Conservation (phyloP, 2,113 vertebrate species). For the Phasianus colchicus region DNA sequence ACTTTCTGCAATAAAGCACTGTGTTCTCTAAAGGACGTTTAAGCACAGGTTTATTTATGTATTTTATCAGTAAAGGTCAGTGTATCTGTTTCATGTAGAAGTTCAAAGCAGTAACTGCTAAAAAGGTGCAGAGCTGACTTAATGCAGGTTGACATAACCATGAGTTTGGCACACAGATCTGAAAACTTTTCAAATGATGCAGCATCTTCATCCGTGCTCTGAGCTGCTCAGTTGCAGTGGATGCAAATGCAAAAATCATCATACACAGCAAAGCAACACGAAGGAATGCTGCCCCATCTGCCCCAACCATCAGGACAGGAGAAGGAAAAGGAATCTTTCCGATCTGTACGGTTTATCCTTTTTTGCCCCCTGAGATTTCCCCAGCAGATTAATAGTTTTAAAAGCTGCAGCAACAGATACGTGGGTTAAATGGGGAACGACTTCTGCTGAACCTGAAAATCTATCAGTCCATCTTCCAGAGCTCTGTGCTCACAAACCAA, state of each 20-base stretch:
- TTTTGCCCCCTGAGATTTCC: background rate
- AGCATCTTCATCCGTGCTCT: background rate
- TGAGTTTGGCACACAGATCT: rapidly evolving
- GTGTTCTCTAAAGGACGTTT: background rate
- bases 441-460: background rate
- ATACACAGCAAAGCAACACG: background rate
- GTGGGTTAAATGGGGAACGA: background rate
- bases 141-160: background rate
- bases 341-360: background rate
- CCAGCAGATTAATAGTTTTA: background rate
- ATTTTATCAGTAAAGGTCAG: background rate
- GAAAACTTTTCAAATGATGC: background rate
- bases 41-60: background rate
- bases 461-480: background rate
- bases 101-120: background rate
- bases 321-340: background rate
- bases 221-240: background rate
- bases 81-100: background rate
- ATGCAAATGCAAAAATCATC: background rate
- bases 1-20: background rate
- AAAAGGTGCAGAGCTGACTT: background rate
- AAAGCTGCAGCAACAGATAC: background rate
- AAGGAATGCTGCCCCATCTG: background rate
- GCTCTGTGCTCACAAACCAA: background rate
- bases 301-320: background rate